Evolutionary conservation across 1,140 invertebrate species (phyloP), one percentile per base, ranked within the genome.

Genomic region (Nasonia giraulti): DNA sequence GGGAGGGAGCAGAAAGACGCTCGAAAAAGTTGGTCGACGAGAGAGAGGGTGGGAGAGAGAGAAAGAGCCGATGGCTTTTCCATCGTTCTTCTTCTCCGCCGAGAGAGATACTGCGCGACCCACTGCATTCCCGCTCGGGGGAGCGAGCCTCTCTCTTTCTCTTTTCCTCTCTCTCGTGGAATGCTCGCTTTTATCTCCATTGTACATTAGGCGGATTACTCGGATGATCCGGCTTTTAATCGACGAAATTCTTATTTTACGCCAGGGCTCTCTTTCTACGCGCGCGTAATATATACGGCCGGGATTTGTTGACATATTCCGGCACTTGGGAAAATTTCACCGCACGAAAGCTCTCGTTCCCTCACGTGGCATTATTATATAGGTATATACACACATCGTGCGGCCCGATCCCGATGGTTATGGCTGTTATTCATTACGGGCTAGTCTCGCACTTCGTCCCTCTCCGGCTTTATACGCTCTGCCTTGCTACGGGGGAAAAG

Each of bases 1-100:
- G 50, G 12, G 12, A 17, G 17, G 50, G 66, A 23, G 23, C 33
- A 10, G 44, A 27, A 80, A 74, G 71, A 74, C 5, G 80, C 40
- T 85, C 47, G 71, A 50, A 85, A 86, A 87, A 27, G 75, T 78
- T 78, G 68, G 20, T 27, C 40, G 73, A 17, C 17, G 55, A 20
- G 17, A 62, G 55, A 62, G 17, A 20, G 17, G 17, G 55, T 1
- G 20, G 17, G 55, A 33, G 68, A 62, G 23, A 77, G 44, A 33
- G 55, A 66, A 27, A 55, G 80, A 78, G 83, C 74, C 84, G 83
- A 85, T 87, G 73, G 82, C 87, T 88, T 88, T 87, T 85, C 87
- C 86, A 87, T 87, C 82, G 83, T 69, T 44, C 17, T n/a, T 66
- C 14, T 27, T 66, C 14, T 27, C 23, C 0, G 8, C 44, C 31